Conservation (phyloP, 2,888 invertebrate species). For the Leucania comma region DNA sequence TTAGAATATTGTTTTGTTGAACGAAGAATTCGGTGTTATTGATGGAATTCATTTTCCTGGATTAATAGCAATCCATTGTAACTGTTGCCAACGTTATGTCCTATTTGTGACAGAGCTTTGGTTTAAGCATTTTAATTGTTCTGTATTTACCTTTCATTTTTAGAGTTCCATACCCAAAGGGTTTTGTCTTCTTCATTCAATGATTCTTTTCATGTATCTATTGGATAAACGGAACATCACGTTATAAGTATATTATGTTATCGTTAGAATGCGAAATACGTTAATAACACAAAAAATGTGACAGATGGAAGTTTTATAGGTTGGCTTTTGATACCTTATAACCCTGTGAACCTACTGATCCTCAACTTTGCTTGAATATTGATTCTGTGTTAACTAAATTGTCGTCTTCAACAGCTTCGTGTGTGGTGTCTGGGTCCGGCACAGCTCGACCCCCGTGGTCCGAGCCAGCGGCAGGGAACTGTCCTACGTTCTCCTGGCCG, state of each 20-base stretch:
- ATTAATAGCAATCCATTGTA: slow-evolving; percentile 15
- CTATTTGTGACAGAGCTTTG: not conserved
- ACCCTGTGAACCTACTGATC: not conserved
- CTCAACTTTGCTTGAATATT: not conserved
- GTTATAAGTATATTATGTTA: not conserved
- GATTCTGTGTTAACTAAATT: not conserved
- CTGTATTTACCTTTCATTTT: not conserved
- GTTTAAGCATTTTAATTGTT: not conserved
- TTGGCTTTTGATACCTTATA: not conserved
- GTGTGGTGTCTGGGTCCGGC: slow-evolving; percentile 94
- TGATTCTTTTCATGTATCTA: not conserved
- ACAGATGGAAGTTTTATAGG: not conserved
- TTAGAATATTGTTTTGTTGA: slow-evolving; percentile 31
- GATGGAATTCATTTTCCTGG: slow-evolving; percentile 31
- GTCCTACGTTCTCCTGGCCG: slow-evolving; percentile 97
- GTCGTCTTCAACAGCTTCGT: slow-evolving; percentile 89
- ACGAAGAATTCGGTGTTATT: slow-evolving; percentile 27
- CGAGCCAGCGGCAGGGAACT: slow-evolving; percentile 97
- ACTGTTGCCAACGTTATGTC: not conserved
- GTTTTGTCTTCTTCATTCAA: not conserved
- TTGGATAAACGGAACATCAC: not conserved
- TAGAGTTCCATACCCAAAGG: too few relatives aligned
- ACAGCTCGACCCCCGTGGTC: slow-evolving; percentile 99
- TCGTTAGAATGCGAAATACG: too few relatives aligned
- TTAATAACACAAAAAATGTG: too few relatives aligned